Conservation (phyloP, 2,797 vertebrate genomes). For the Argya squamiceps region DNA sequence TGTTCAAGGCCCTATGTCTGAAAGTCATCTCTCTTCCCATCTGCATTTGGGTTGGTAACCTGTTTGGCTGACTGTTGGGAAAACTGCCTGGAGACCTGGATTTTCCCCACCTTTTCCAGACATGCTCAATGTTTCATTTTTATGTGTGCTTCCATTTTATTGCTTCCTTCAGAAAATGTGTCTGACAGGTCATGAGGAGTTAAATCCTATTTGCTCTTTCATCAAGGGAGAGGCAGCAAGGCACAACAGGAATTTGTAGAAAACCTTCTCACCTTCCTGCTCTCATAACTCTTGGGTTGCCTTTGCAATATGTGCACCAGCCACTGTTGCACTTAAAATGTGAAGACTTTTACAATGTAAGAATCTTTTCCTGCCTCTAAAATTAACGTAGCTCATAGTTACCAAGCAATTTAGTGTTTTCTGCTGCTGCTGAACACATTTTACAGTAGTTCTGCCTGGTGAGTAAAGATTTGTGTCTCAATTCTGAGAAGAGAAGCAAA, state of each 20-base stretch:
- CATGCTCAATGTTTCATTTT: neutral
- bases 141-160: neutral
- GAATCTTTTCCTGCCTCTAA: neutral
- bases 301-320: neutral
- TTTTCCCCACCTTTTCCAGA: neutral
- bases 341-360: neutral
- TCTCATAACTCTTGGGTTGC: neutral
- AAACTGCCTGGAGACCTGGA: neutral
- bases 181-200: neutral
- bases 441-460: neutral
- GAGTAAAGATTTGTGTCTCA: neutral
- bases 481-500: neutral
- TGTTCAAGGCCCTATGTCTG: neutral
- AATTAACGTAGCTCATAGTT: neutral
- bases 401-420: neutral
- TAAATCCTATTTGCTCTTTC: neutral
- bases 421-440: neutral
- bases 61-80: neutral
- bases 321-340: neutral
- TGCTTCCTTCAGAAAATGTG: neutral
- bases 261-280: neutral
- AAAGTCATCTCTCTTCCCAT: neutral
- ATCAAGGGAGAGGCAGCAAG: neutral
- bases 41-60: neutral
- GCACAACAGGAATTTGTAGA: neutral